A percentile compares a stretch with the other conserved stretches of the same genome.
Evolutionary conservation across 2,113 vertebrate species (phyloP).

Genomic region (Chrysochloris asiatica): DNA sequence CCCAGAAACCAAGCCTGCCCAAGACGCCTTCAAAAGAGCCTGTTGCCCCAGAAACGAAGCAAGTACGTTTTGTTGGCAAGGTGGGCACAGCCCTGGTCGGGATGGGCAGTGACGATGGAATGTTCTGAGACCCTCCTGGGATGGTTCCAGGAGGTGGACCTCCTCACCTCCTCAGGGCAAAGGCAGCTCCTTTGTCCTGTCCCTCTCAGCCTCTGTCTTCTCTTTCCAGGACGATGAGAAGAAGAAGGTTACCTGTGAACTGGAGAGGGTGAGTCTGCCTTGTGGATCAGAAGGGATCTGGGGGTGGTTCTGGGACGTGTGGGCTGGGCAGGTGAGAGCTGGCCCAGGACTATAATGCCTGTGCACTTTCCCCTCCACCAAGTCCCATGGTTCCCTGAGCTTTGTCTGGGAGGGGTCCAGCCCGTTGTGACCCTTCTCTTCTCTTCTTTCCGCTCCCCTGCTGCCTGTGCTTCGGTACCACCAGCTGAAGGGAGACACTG

Average conservation of each 20-base stretch:
- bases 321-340: rapidly evolving
- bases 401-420: too few relatives aligned
- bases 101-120: background rate
- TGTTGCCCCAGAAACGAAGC: conserved; percentile 67
- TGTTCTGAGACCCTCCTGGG: too few relatives aligned
- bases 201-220: background rate
- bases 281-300: rapidly evolving
- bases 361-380: too few relatives aligned
- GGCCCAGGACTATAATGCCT: too few relatives aligned
- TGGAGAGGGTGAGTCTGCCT: conserved; percentile 87
- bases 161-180: too few relatives aligned
- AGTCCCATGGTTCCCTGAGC: background rate
- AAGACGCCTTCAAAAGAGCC: conserved; percentile 37
- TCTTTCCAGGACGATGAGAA: conserved; percentile 84
- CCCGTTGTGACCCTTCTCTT: too few relatives aligned
- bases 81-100: background rate
- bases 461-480: rapidly evolving
- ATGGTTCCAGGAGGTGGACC: background rate
- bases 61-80: conserved; percentile 76
- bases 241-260: conserved; percentile 78
- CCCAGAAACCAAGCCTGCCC: conserved; percentile 76
- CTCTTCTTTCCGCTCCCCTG: background rate
- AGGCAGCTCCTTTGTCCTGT: rapidly evolving
- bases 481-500: conserved; percentile 90
- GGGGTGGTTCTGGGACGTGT: rapidly evolving